Evolutionary conservation across 2,797 vertebrate species (phyloP).

Genomic region (Austrolebias charrua): DNA sequence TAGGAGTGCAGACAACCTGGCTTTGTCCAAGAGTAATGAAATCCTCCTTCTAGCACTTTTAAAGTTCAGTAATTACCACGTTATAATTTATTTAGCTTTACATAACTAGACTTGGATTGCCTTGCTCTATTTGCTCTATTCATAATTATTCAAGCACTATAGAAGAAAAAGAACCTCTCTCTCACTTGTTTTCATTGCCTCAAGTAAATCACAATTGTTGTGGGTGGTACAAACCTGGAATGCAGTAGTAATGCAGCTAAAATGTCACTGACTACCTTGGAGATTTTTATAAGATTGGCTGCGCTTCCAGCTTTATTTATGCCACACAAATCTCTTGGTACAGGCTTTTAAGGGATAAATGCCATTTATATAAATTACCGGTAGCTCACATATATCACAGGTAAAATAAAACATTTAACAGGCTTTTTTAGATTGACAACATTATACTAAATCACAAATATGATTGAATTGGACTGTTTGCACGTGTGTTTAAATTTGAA

Average conservation of each 20-base stretch:
- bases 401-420: too few relatives aligned
- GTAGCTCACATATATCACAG: too few relatives aligned
- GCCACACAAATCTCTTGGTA: not conserved
- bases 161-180: not conserved
- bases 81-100: constrained; percentile 2
- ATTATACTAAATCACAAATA: too few relatives aligned
- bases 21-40: constrained; percentile 13
- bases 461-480: too few relatives aligned
- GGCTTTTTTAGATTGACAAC: too few relatives aligned
- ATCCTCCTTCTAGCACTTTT: constrained; percentile 6
- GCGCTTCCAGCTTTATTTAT: not conserved
- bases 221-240: not conserved
- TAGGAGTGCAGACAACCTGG: not conserved
- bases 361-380: too few relatives aligned
- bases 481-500: too few relatives aligned
- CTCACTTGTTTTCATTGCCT: not conserved
- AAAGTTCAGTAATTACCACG: constrained; percentile 8
- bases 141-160: not conserved
- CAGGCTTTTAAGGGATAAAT: too few relatives aligned
- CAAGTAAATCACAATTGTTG: not conserved
- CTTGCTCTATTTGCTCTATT: not conserved
- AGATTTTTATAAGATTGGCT: not conserved
- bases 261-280: not conserved
- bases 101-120: not conserved
- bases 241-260: not conserved